Base-by-base conservation (phyloP, 2,888 invertebrate species). In the Chaitophorus viminalis region DNA sequence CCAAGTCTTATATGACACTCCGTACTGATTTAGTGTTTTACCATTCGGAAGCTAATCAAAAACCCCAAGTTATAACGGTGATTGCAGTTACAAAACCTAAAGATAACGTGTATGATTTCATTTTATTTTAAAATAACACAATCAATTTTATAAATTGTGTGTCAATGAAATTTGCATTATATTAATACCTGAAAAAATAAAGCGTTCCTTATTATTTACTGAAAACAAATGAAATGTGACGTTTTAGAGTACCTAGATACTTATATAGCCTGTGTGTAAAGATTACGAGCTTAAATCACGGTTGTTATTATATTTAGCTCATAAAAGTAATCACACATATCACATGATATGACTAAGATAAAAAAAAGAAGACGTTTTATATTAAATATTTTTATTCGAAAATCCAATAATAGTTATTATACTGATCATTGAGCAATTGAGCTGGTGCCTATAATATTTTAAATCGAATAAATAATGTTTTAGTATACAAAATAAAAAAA, bases 61-160 rank as follows among this genome's bases (percentile, higher is more conserved):
- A 70, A 54, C 74, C 78, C n/a, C 36, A 31, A n/a, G 36, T 60
- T 18, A 33, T 87, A 18, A 54, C 79, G 0, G 11, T 79, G 29
- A 87, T 46, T 9, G 86, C 79, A 8, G 86, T 87, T 5, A 79
- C 79, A 31, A 87, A 87, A 65, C 86, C 85, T 3, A 82, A 74
- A 25, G 14, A 75, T 31, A 31, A 11, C 31, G 39, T 39, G 84
- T 84, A 76, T 74, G 21, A 33, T 25, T 60, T 60, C 25, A 2
- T 60, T 60, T 31, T 31, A 31, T 29, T 29, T 0, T 31, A 29
- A 2, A 4, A 14, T 31, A 17, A 11, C n/a, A 70, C 70, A 29
- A 31, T 46, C 11, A 46, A 46, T 14, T 46, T 14, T 46, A 46
- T 3, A 9, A 5, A 39, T 29, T n/a, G n/a, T 65, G 4, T n/a